A percentile compares a stretch with the other conserved stretches of the same genome.
Evolutionary conservation across 2,797 vertebrate genomes (phyloP).

Genomic region (Halcyon badia): DNA sequence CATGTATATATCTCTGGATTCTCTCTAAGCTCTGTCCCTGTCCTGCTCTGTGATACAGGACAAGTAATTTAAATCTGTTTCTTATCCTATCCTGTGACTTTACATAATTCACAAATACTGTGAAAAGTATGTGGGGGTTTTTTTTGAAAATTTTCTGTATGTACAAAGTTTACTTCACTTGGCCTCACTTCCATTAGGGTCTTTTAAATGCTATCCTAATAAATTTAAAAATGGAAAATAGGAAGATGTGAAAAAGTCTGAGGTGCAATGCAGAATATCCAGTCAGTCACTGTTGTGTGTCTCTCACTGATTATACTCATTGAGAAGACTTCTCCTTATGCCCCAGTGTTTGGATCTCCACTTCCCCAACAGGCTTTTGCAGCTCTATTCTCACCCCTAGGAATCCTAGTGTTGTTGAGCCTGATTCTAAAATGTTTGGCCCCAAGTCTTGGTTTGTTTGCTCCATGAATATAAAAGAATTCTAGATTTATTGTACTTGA

Average conservation of each 20-base stretch:
- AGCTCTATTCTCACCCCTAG: not conserved
- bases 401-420: not conserved
- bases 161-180: not conserved
- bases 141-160: not conserved
- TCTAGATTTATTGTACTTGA: not conserved
- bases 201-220: not conserved
- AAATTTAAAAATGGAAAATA: not conserved
- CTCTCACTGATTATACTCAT: not conserved
- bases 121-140: rapidly evolving
- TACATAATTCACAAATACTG: not conserved
- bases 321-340: not conserved
- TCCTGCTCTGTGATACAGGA: not conserved
- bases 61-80: not conserved
- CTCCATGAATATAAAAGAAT: not conserved
- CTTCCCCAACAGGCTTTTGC: not conserved
- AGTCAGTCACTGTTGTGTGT: not conserved
- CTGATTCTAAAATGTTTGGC: not conserved
- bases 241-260: not conserved
- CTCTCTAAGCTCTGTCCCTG: not conserved
- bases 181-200: not conserved
- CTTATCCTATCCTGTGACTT: not conserved
- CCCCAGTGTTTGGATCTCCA: not conserved
- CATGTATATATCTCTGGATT: not conserved
- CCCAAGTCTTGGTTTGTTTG: not conserved
- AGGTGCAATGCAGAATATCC: not conserved